Conservation (phyloP, 2,797 vertebrate genomes). For the Chromis chromis region DNA sequence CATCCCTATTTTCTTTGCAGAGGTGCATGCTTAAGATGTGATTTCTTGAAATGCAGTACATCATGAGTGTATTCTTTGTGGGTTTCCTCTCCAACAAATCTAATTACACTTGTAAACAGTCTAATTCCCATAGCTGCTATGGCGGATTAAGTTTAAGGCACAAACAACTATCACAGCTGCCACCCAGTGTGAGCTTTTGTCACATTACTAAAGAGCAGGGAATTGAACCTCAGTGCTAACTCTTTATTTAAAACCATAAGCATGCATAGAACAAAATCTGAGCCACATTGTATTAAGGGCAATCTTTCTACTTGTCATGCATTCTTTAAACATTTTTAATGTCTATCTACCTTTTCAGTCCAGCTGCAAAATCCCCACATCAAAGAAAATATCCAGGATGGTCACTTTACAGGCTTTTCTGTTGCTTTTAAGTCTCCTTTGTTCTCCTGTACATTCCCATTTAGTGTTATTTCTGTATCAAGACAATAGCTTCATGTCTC, state of each 20-base stretch:
- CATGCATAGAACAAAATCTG: neutral
- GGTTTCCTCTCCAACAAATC: constrained; percentile 28
- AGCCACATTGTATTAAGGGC: no score
- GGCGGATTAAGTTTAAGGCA: constrained; percentile 35
- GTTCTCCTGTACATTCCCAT: constrained; percentile 4
- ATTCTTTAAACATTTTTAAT: constrained; percentile 2
- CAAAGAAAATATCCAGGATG: constrained; percentile 21
- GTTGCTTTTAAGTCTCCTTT: neutral
- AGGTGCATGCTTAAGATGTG: neutral
- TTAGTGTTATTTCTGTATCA: constrained; percentile 10
- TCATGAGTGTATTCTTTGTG: constrained; percentile 10
- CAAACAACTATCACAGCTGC: neutral
- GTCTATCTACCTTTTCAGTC: constrained; percentile 51
- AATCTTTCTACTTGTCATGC: neutral
- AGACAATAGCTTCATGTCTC: constrained; percentile 24
- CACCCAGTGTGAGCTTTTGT: constrained; percentile 21
- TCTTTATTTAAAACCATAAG: neutral
- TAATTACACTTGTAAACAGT: constrained; percentile 34
- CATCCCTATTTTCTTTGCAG: neutral
- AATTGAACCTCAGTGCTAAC: constrained; percentile 14
- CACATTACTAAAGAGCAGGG: constrained; percentile 2
- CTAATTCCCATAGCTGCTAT: neutral
- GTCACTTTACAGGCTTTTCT: neutral
- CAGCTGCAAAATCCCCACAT: constrained; percentile 17
- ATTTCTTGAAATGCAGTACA: constrained; percentile 1